Conservation (phyloP, 2,113 vertebrate genomes). For the Tiliqua scincoides region DNA sequence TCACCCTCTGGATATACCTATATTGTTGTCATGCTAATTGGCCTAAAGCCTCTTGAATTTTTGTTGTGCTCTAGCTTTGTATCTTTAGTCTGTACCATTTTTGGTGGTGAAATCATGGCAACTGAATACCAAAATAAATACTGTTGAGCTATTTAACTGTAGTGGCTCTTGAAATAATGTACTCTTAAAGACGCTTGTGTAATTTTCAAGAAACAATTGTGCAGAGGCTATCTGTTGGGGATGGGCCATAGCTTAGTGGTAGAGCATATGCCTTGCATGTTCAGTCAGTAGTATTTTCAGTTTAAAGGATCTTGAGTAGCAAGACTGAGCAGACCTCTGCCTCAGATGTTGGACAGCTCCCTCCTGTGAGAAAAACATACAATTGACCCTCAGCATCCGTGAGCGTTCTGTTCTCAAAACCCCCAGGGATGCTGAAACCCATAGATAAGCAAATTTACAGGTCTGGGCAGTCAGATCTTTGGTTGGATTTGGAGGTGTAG, state of each 20-base stretch:
- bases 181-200: neutral
- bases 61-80: neutral
- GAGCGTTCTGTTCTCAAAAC: too few relatives aligned
- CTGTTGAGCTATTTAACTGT: neutral
- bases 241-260: neutral
- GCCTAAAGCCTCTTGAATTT: neutral
- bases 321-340: neutral
- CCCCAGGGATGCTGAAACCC: too few relatives aligned
- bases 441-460: too few relatives aligned
- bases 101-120: neutral
- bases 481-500: too few relatives aligned
- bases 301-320: neutral
- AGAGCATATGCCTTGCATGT: neutral
- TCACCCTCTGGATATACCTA: too few relatives aligned
- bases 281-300: neutral
- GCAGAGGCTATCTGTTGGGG: neutral
- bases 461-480: too few relatives aligned
- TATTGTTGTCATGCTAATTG: neutral
- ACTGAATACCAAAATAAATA: neutral
- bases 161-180: neutral
- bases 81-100: neutral
- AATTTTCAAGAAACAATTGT: neutral
- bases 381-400: too few relatives aligned
- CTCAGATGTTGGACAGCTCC: neutral
- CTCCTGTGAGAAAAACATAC: neutral